These are phyloP conservation scores for Rhorus exstirpatorius DNA, from an alignment of 2,888 invertebrate species.

Conservation along the genomic window DNA sequence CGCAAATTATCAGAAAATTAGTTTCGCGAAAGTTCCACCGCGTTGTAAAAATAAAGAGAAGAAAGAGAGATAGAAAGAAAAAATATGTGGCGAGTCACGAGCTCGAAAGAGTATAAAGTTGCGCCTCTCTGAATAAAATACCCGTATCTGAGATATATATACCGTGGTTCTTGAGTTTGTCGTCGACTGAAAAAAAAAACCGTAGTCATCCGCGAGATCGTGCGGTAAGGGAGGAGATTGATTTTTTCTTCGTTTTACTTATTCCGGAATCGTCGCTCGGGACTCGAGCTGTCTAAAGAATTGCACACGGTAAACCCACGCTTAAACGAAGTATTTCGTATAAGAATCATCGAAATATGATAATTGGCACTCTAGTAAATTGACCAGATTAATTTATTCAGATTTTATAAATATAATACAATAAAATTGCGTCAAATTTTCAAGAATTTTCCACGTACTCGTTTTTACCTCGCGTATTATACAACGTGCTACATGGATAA, in stretches of 20 bases:
- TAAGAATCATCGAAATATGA: too few relatives aligned
- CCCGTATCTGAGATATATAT: neutral
- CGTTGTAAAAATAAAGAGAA: constrained; percentile 12
- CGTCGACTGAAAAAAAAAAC: neutral
- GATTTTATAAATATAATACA: neutral
- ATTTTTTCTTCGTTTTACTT: too few relatives aligned
- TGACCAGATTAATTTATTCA: neutral
- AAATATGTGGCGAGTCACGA: constrained; percentile 41
- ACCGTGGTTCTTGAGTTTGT: constrained; percentile 14
- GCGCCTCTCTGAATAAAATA: constrained; percentile 32
- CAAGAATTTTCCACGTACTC: neutral
- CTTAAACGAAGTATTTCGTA: too few relatives aligned
- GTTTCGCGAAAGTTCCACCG: constrained; percentile 71
- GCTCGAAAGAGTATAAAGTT: constrained; percentile 25
- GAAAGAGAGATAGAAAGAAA: constrained; percentile 27
- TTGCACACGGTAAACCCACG: too few relatives aligned
- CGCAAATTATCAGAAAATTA: constrained; percentile 80
- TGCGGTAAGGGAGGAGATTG: too few relatives aligned
- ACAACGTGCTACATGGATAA: neutral
- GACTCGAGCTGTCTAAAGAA: too few relatives aligned
- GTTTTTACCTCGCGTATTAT: neutral
- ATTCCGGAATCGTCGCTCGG: too few relatives aligned
- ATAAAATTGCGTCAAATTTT: neutral
- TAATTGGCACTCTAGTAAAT: too few relatives aligned
- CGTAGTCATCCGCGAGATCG: constrained; percentile 16